These are phyloP conservation scores for human (Homo sapiens) DNA, from an alignment of 2,113 vertebrate species.

Conservation along the genomic window GRCh38 chr2:100232501-100233000, in stretches of 20 bases:
- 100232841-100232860: not conserved
- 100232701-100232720: conserved; percentile 10
- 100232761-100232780: conserved; percentile 9
- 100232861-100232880: not conserved
- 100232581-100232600: conserved; percentile 61
- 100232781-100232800: conserved; percentile 28
- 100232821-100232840: not conserved
- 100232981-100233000: conserved; percentile 71
- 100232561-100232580: conserved; percentile 63
- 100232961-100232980: conserved; percentile 56
- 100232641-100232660: conserved; percentile 58
- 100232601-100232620: conserved; percentile 67
- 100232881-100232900: conserved; percentile 66
- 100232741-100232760: conserved; percentile 44
- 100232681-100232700: conserved; percentile 63
- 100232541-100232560: conserved; percentile 31
- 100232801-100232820: not conserved
- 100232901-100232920: conserved; percentile 57
- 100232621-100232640: conserved; percentile 64
- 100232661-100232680: conserved; percentile 68
- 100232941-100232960: conserved; percentile 21
- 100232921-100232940: conserved; percentile 63
- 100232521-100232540: conserved; percentile 52
- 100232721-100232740: conserved; percentile 24
- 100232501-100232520: conserved; percentile 48